Percentiles rank a stretch among this genome's conserved stretches.
phyloP scores from a whole-genome alignment of 2,888 invertebrate genomes.

The Aporophyla lueneburgensis region DNA sequence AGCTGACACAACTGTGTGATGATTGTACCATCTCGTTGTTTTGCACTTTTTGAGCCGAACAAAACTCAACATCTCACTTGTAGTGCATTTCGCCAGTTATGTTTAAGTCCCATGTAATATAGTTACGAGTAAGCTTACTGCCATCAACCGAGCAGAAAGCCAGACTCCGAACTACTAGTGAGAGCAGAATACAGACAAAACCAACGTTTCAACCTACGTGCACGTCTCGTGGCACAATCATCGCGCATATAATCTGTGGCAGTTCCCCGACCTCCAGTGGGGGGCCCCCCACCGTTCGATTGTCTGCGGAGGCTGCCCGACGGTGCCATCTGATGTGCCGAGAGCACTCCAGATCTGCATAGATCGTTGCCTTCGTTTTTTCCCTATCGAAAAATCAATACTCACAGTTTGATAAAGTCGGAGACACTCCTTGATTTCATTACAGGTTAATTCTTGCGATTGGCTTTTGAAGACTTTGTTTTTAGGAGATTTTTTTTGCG shows the following conservation, averaged over 20 bases:
- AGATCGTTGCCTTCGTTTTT: slow-evolving; percentile 91
- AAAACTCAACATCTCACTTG: neutral
- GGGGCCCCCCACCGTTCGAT: slow-evolving; percentile 88
- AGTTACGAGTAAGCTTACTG: neutral
- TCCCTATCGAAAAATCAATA: slow-evolving; percentile 91
- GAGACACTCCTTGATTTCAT: slow-evolving; percentile 86
- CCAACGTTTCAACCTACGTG: slow-evolving; percentile 49
- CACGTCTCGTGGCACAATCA: slow-evolving; percentile 54
- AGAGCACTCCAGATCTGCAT: slow-evolving; percentile 91
- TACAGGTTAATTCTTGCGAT: slow-evolving; percentile 75
- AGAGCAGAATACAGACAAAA: neutral
- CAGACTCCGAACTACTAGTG: neutral
- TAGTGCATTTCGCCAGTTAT: neutral
- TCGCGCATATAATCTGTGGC: slow-evolving; percentile 82
- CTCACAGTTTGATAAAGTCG: slow-evolving; percentile 88
- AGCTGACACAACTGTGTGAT: neutral
- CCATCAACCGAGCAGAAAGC: neutral
- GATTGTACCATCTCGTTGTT: neutral
- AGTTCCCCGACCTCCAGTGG: slow-evolving; percentile 87
- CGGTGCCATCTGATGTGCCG: slow-evolving; percentile 91
- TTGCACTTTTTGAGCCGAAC: neutral
- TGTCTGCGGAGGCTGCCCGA: slow-evolving; percentile 91
- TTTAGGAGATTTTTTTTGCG: slow-evolving; percentile 46
- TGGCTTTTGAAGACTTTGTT: slow-evolving; percentile 58
- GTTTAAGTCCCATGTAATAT: too few relatives aligned